These are phyloP conservation scores for Meiosimyza decipiens DNA, from an alignment of 2,888 invertebrate species.

Conservation along the genomic window DNA sequence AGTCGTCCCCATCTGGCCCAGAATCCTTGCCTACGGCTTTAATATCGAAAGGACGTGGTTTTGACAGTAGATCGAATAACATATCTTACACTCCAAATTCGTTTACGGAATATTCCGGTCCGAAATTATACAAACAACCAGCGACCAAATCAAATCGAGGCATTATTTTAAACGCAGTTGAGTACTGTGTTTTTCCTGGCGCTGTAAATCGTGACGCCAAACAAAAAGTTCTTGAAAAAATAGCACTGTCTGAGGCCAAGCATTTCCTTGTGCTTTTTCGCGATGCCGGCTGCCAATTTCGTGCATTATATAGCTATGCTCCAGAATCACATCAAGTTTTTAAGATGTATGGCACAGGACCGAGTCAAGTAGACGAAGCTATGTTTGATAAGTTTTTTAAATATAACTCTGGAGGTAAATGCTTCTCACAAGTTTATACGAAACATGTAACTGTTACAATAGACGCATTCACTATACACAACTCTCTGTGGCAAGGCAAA, in stretches of 20 bases:
- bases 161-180: conserved; percentile 97
- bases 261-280: conserved; percentile 98
- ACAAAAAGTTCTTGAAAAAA: conserved; percentile 91
- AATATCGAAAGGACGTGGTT: too few relatives aligned
- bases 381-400: conserved; percentile 99
- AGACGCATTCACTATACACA: conserved; percentile 99
- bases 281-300: conserved; percentile 97
- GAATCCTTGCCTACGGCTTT: too few relatives aligned
- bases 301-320: conserved; percentile 95
- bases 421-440: conserved; percentile 96
- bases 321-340: conserved; percentile 90
- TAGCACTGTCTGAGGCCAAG: conserved; percentile 93
- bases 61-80: too few relatives aligned
- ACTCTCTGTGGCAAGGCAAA: conserved; percentile 98
- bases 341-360: conserved; percentile 96
- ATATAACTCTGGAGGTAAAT: conserved; percentile 99
- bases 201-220: conserved; percentile 95
- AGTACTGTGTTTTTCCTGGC: conserved; percentile 98
- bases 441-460: conserved; percentile 99
- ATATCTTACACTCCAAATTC: too few relatives aligned
- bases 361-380: conserved; percentile 91
- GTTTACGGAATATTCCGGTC: conserved; percentile 72
- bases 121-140: conserved; percentile 96
- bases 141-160: conserved; percentile 96
- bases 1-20: too few relatives aligned